Percentiles rank a stretch among this genome's conserved stretches.
Evolutionary conservation across 1,140 invertebrate genomes (phyloP).

Genomic region (Triops cancriformis): DNA sequence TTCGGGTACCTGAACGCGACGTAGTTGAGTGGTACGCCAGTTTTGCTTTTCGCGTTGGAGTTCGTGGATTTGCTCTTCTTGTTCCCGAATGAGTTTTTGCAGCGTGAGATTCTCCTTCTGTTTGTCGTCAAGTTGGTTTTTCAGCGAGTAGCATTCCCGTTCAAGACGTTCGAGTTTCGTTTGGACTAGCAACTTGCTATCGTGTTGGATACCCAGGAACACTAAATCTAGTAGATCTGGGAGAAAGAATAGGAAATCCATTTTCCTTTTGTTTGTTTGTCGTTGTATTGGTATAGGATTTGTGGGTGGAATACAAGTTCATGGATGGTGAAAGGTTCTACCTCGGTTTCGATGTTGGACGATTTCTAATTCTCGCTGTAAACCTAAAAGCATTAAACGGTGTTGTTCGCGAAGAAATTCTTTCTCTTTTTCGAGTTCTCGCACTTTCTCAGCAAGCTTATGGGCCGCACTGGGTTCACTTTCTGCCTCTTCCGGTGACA

Average conservation of each 20-base stretch:
- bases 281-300: not conserved
- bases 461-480: not conserved
- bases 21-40: not conserved
- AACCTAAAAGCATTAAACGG: not conserved
- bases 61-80: not conserved
- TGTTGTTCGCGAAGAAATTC: not conserved
- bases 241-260: not conserved
- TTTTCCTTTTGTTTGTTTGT: not conserved
- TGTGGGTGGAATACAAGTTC: too few relatives aligned
- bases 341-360: not conserved
- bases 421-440: not conserved
- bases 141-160: not conserved
- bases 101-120: not conserved
- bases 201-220: not conserved
- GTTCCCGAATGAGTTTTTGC: not conserved
- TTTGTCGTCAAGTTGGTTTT: constrained; percentile 1
- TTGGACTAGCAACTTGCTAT: not conserved
- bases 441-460: not conserved
- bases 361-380: not conserved
- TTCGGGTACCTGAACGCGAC: not conserved
- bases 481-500: not conserved
- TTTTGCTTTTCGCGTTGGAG: not conserved
- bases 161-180: not conserved
- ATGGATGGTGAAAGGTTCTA: not conserved
- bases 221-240: not conserved